Evolutionary conservation across 1,140 invertebrate genomes (phyloP), one percentile per base, ranked within the genome.

Genomic region (Drosophila neocordata): DNA sequence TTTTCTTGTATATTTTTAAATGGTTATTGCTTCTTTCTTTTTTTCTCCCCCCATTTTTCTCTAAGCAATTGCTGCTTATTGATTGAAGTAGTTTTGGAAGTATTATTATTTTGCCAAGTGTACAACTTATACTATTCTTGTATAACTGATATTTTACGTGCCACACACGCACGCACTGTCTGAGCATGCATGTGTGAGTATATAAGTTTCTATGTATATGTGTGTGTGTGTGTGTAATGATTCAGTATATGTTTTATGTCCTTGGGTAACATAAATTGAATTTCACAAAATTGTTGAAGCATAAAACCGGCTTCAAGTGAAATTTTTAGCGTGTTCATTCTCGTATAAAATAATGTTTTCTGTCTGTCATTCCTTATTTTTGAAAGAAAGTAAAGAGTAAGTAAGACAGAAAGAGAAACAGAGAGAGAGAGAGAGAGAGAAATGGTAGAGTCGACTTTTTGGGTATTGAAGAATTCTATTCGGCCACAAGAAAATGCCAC

Each of bases 221-320:
- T 9, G 64, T 48, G 55, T 60, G 52, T 66, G 69, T 73, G 74
- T 88, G 82, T 76, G 83, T 88, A 87, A 87, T 88, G 83, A 88
- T 88, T 88, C 74, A 75, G 80, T 87, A 77, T 88, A 88, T 87
- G 79, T 87, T 88, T 83, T 87, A 83, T 88, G 83, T 87, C 83
- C 83, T 87, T 87, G 83, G 83, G 81, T 87, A 85, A 85, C 82
- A 87, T 87, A 87, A 87, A 87, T 87, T 87, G 83, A 87, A 87
- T 87, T 87, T 87, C 83, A 87, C 83, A 87, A 87, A 87, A 88
- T 87, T 87, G 83, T 87, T 87, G 83, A 88, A 87, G 83, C 83
- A 87, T 87, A 87, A 87, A 87, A 87, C 83, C 83, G 73, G 83
- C 83, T 87, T 79, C 75, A 87, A 87, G 79, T 87, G 83, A 87